These are phyloP conservation scores for Rynchops niger DNA, from an alignment of 2,113 vertebrate species.

Conservation along the genomic window DNA sequence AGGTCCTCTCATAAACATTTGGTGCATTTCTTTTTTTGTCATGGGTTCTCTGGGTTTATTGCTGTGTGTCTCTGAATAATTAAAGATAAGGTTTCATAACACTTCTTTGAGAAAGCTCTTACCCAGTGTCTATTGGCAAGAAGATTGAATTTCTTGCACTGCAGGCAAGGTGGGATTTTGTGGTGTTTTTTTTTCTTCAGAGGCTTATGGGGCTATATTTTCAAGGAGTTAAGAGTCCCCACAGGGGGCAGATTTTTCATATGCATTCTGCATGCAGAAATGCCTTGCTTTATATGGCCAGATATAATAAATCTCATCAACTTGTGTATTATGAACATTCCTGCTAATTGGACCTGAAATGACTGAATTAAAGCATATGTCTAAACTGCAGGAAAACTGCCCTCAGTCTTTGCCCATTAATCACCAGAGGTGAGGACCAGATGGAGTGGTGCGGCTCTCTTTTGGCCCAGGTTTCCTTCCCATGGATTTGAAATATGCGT, in stretches of 20 bases:
- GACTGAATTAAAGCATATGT: not conserved
- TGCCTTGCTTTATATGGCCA: not conserved
- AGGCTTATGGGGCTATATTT: not conserved
- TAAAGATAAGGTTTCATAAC: not conserved
- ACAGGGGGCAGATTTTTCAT: not conserved
- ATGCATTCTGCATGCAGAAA: not conserved
- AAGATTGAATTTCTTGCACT: not conserved
- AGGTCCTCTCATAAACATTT: not conserved
- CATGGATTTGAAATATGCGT: not conserved
- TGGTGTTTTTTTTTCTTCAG: not conserved
- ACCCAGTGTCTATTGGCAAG: not conserved
- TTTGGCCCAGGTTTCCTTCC: not conserved
- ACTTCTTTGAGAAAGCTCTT: not conserved
- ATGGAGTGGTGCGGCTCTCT: not conserved
- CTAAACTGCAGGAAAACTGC: not conserved
- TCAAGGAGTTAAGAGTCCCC: not conserved
- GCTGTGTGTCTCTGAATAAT: not conserved
- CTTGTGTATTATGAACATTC: not conserved
- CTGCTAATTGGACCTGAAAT: not conserved
- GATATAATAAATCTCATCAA: not conserved
- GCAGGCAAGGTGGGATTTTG: not conserved
- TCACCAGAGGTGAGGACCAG: not conserved
- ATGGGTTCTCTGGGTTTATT: not conserved
- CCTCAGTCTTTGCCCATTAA: not conserved
- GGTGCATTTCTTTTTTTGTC: not conserved